A percentile compares a stretch with the other conserved stretches of the same genome.
Evolutionary conservation across 1,140 invertebrate genomes (phyloP).

Genomic region (Zaprionus ornatus): DNA sequence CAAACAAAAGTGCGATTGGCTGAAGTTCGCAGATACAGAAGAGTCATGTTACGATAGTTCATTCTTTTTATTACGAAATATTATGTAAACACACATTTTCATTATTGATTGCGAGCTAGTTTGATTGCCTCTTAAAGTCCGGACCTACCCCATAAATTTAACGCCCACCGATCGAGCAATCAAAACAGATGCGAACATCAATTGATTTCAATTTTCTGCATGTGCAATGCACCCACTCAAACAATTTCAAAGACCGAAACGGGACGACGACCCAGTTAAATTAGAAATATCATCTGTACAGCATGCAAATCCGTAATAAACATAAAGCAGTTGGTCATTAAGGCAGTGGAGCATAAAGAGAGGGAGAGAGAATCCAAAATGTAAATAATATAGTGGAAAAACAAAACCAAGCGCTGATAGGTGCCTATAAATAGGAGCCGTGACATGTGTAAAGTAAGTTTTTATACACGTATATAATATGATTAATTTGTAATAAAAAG

Average conservation of each 20-base stretch:
- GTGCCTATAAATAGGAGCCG: background rate
- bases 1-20: background rate
- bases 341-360: background rate
- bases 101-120: background rate
- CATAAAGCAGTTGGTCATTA: conserved; percentile 13
- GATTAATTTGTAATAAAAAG: background rate
- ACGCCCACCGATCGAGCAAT: conserved; percentile 25
- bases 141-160: background rate
- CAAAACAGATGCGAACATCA: conserved; percentile 39
- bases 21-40: background rate
- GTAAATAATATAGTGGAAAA: background rate
- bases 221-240: conserved; percentile 63
- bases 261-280: conserved; percentile 30
- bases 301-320: conserved; percentile 1
- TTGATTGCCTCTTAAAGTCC: background rate
- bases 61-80: background rate
- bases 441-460: background rate
- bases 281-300: background rate
- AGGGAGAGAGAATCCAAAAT: background rate
- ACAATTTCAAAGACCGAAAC: background rate
- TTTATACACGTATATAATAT: background rate
- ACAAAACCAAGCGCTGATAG: background rate
- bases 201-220: conserved; percentile 71
- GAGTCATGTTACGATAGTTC: too few relatives aligned
- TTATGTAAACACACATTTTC: background rate